phyloP scores from a whole-genome alignment of 2,113 vertebrate genomes.

The Panthera tigris region DNA sequence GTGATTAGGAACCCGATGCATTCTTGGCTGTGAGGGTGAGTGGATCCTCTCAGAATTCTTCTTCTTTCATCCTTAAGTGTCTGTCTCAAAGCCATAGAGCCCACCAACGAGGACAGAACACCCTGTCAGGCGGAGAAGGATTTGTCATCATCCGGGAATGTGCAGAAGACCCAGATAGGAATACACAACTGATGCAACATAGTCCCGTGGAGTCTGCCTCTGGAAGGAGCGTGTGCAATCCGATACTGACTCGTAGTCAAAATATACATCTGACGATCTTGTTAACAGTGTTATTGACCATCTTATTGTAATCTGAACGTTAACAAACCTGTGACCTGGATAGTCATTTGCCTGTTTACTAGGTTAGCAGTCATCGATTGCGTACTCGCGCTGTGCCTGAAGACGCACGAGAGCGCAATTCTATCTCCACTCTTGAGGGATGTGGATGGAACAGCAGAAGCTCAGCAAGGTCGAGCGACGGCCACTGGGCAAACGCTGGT shows the following conservation, averaged over 20 bases:
- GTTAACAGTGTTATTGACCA: neutral
- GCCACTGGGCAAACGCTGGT: neutral
- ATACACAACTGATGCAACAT: neutral
- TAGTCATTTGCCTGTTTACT: neutral
- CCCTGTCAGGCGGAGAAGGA: neutral
- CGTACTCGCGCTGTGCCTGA: neutral
- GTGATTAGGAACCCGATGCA: accelerated
- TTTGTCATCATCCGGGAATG: neutral
- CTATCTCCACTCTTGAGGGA: neutral
- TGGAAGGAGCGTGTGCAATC: neutral
- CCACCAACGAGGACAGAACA: neutral
- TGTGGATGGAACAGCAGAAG: neutral
- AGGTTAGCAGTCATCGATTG: accelerated
- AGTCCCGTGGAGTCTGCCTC: neutral
- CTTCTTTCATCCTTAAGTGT: too few species aligned
- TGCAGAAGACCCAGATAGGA: neutral
- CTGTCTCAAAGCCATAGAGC: neutral
- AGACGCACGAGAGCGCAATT: neutral
- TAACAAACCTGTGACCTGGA: too few species aligned
- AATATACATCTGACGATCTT: neutral
- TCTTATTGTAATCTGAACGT: neutral
- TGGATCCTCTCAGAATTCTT: too few species aligned
- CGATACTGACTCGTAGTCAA: neutral
- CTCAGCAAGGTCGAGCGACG: neutral
- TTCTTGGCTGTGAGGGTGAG: neutral